Percentiles rank a stretch among this genome's conserved stretches.
Conservation (phyloP, 2,113 vertebrate species). For the Labeo catla region DNA sequence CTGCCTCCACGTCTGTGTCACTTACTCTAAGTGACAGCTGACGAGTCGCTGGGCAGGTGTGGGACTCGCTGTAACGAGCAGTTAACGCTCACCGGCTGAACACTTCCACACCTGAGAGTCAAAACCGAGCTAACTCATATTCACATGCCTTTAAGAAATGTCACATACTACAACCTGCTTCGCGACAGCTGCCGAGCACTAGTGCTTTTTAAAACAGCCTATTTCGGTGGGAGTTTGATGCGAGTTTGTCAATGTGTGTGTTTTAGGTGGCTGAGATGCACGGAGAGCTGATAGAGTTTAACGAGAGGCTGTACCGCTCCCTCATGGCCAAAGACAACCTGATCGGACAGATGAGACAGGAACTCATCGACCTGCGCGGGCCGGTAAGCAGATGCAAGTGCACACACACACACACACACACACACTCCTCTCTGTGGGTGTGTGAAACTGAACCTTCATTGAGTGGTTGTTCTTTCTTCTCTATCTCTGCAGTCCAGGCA, state of each 20-base stretch:
- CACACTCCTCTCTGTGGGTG: conserved; percentile 14
- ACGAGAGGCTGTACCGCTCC: conserved; percentile 92
- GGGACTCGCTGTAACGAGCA: conserved; percentile 42
- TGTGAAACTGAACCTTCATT: conserved; percentile 17
- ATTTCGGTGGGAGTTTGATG: conserved; percentile 3
- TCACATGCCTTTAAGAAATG: conserved; percentile 3
- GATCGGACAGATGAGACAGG: conserved; percentile 95
- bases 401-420: conserved; percentile 45
- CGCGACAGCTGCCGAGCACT: conserved; percentile 4
- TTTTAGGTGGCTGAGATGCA: conserved; percentile 98
- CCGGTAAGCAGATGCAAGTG: conserved; percentile 79
- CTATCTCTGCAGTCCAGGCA: conserved; percentile 49
- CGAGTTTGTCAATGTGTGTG: conserved; percentile 39
- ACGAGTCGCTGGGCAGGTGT: conserved; percentile 40
- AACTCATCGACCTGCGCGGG: conserved; percentile 94
- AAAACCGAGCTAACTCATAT: conserved; percentile 4
- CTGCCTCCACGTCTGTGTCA: conserved; percentile 47
- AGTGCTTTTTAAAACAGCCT: neutral
- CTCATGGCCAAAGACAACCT: conserved; percentile 96
- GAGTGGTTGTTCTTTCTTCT: conserved; percentile 29
- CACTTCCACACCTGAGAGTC: conserved; percentile 39
- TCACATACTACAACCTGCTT: conserved; percentile 21
- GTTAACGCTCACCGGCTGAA: neutral
- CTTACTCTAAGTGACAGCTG: conserved; percentile 52
- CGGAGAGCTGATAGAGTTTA: conserved; percentile 97